phyloP scores from a whole-genome alignment of 2,113 vertebrate genomes.

The Columba livia region DNA sequence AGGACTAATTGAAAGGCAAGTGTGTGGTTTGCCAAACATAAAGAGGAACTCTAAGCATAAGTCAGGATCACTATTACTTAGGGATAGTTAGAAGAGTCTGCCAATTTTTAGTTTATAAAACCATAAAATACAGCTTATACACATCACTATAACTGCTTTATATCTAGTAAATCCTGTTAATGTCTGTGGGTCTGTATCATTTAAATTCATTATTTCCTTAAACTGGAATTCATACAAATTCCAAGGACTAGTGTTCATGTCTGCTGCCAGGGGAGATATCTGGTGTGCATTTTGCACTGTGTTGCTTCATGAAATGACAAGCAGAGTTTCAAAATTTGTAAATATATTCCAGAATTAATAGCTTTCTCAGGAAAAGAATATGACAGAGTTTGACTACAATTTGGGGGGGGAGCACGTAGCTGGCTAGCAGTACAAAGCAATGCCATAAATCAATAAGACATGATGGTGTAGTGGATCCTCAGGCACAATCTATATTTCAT shows the following conservation, averaged over 20 bases:
- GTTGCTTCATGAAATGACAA: background rate
- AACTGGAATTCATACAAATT: background rate
- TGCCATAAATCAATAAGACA: background rate
- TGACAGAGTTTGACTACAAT: background rate
- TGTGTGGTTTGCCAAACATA: background rate
- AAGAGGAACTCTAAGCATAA: background rate
- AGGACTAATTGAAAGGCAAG: background rate
- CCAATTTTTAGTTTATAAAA: background rate
- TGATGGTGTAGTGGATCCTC: background rate
- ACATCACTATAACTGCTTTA: background rate
- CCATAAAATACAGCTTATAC: background rate
- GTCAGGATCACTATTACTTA: background rate
- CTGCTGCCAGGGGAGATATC: background rate
- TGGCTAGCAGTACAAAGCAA: background rate
- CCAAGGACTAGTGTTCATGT: background rate
- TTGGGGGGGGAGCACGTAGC: background rate
- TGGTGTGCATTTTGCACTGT: background rate
- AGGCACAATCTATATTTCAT: background rate
- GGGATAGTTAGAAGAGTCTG: background rate
- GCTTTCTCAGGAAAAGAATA: background rate
- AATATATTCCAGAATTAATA: background rate
- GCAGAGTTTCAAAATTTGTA: background rate
- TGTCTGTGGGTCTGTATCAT: background rate
- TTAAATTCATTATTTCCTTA: slow-evolving; percentile 16
- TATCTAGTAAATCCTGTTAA: background rate